A percentile compares a stretch with the other conserved stretches of the same genome.
These are phyloP conservation scores for Motacilla tschutschensis DNA, from an alignment of 2,113 vertebrate species.

Conservation along the genomic window DNA sequence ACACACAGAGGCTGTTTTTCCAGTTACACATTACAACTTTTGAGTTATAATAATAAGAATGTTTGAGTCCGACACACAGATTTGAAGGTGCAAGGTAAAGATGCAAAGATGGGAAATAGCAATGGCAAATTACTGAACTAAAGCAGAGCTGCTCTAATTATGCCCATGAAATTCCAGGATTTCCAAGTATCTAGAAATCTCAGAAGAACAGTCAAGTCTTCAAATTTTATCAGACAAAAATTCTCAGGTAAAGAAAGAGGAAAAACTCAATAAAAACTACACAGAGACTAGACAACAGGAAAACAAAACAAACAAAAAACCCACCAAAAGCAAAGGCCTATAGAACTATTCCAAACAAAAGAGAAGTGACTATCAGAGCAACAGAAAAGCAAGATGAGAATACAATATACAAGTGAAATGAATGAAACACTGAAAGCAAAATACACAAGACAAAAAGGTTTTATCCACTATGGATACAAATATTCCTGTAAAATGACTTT, in stretches of 20 bases:
- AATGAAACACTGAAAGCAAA: neutral
- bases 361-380: neutral
- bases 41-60: neutral
- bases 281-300: neutral
- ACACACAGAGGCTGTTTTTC: neutral
- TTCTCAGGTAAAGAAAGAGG: neutral
- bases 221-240: neutral
- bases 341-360: neutral
- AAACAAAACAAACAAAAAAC: neutral
- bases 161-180: neutral
- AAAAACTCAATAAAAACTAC: neutral
- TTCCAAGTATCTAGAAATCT: neutral
- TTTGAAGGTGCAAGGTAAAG: neutral
- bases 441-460: neutral
- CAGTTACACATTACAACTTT: neutral
- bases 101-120: neutral
- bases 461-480: neutral
- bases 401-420: neutral
- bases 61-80: neutral
- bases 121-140: neutral
- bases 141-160: neutral
- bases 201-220: neutral
- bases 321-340: neutral
- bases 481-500: neutral
- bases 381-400: neutral